Conservation (phyloP, 2,888 invertebrate species). For the Clostera curtula region DNA sequence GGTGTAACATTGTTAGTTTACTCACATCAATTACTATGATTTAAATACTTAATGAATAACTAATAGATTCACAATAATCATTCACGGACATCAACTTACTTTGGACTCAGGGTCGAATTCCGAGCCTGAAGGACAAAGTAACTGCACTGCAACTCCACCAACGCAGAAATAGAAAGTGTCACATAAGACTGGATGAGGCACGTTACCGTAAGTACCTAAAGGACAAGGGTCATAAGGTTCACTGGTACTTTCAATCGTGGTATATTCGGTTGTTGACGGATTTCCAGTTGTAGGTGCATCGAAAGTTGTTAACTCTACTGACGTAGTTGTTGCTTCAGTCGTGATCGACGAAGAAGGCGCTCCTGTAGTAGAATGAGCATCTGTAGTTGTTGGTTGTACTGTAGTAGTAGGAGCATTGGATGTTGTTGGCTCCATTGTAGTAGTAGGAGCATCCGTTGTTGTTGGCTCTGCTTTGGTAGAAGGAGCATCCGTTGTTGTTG, state of each 20-base stretch:
- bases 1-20: too few species aligned
- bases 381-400: constrained; percentile 2
- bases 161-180: constrained; percentile 33
- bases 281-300: constrained; percentile 4
- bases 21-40: background rate
- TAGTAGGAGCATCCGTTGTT: background rate
- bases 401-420: constrained; percentile 1
- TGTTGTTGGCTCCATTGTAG: constrained; percentile 1
- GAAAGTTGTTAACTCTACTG: background rate
- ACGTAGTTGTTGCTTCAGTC: constrained; percentile 5
- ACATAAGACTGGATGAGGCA: constrained; percentile 31
- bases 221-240: constrained; percentile 18
- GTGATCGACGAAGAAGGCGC: constrained; percentile 3
- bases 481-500: background rate
- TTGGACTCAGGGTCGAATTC: constrained; percentile 22
- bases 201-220: constrained; percentile 21
- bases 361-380: constrained; percentile 2
- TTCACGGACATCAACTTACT: constrained; percentile 15
- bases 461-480: background rate
- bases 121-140: constrained; percentile 24
- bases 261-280: constrained; percentile 6
- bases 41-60: background rate
- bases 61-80: background rate
- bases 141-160: constrained; percentile 19
- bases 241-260: constrained; percentile 7